phyloP scores from a whole-genome alignment of 2,888 invertebrate species.

The Rhopalosiphum nymphaeae region DNA sequence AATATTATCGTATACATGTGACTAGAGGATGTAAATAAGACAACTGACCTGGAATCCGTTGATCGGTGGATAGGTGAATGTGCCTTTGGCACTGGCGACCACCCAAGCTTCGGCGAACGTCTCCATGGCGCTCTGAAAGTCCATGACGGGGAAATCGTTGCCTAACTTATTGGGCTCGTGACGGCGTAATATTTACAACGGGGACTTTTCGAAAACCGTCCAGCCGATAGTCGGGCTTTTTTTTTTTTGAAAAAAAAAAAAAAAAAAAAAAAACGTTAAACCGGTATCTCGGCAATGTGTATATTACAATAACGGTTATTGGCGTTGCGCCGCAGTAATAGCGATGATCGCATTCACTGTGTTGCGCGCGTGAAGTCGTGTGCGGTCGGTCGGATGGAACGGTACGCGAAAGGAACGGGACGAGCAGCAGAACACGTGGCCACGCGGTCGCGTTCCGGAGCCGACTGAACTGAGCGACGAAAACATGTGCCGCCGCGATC shows the following conservation, averaged over 20 bases:
- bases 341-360: not conserved
- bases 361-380: not conserved
- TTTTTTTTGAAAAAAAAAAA: too few relatives aligned
- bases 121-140: constrained; percentile 99
- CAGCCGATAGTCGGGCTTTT: not conserved
- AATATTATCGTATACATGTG: not conserved
- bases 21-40: not conserved
- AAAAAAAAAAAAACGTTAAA: not conserved
- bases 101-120: constrained; percentile 98
- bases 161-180: not conserved
- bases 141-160: constrained; percentile 75
- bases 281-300: not conserved
- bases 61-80: constrained; percentile 72
- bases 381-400: not conserved
- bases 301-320: not conserved
- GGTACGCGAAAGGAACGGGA: not conserved
- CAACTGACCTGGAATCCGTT: constrained; percentile 78
- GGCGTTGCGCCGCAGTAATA: not conserved
- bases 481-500: constrained; percentile 52
- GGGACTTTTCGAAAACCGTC: not conserved
- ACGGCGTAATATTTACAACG: not conserved
- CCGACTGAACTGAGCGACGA: constrained; percentile 51
- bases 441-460: constrained; percentile 63
- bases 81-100: constrained; percentile 86
- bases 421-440: constrained; percentile 58